phyloP scores from a whole-genome alignment of 1,140 invertebrate species.

The Bombus pyrosoma region DNA sequence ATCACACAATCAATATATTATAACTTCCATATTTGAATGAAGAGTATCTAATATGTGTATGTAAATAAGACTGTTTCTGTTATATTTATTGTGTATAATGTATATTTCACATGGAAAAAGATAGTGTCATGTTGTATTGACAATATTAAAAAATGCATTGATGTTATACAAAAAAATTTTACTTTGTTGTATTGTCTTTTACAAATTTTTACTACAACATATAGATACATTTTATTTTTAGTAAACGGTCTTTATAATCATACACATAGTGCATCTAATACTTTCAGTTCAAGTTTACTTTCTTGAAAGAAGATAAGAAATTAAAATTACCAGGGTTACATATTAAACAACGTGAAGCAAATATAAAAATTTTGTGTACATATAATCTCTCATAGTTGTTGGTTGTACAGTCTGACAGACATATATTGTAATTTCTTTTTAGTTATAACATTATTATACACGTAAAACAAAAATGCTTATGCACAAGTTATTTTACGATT shows the following conservation, averaged over 20 bases:
- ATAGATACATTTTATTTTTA: constrained; percentile 25
- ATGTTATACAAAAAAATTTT: constrained; percentile 6
- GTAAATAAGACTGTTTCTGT: constrained; percentile 53
- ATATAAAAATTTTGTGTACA: constrained; percentile 4
- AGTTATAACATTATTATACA: constrained; percentile 12
- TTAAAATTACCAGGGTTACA: neutral
- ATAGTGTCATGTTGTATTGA: neutral
- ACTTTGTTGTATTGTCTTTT: constrained; percentile 4
- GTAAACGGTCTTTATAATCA: constrained; percentile 19
- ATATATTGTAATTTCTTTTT: constrained; percentile 13
- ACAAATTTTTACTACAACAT: constrained; percentile 6
- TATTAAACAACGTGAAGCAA: constrained; percentile 1
- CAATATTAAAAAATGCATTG: neutral
- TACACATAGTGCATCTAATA: constrained; percentile 4
- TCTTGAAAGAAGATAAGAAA: constrained; percentile 16
- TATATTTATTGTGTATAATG: constrained; percentile 41
- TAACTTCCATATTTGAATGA: constrained; percentile 32
- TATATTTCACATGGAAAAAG: constrained; percentile 7
- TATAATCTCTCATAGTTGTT: constrained; percentile 24
- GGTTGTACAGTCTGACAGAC: neutral
- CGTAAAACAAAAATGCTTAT: neutral
- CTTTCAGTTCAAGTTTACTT: neutral
- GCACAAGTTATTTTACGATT: constrained; percentile 39
- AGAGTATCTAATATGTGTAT: constrained; percentile 27
- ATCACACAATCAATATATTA: constrained; percentile 33